Conservation (phyloP, 2,888 invertebrate genomes). For the Linnaemya tessellans region DNA sequence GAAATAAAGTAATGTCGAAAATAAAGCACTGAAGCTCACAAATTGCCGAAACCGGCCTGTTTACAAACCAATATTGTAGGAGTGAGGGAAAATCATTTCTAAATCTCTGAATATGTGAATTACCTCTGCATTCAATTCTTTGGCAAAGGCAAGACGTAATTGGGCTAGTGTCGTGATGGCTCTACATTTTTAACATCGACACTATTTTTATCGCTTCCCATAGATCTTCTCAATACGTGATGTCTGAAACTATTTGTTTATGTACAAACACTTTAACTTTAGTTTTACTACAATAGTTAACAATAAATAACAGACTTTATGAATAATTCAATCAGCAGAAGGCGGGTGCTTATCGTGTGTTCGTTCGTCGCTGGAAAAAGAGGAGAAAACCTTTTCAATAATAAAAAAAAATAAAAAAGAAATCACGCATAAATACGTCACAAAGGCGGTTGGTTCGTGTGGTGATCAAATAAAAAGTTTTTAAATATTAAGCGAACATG, state of each 20-base stretch:
- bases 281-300: neutral
- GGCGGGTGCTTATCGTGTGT: constrained; percentile 31
- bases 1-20: too few relatives aligned
- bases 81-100: too few relatives aligned
- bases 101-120: too few relatives aligned
- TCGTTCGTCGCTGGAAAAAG: neutral
- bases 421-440: constrained; percentile 27
- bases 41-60: too few relatives aligned
- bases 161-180: neutral
- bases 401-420: too few relatives aligned
- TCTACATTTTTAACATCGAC: neutral
- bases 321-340: constrained; percentile 27
- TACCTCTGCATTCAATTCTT: too few relatives aligned
- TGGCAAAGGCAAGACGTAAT: neutral
- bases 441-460: neutral
- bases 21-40: too few relatives aligned
- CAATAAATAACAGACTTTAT: constrained; percentile 20
- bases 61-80: too few relatives aligned
- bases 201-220: neutral
- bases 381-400: neutral
- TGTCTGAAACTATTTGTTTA: neutral
- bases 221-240: constrained; percentile 4
- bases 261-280: neutral
- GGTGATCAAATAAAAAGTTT: constrained; percentile 14
- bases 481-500: neutral